phyloP scores from a whole-genome alignment of 2,888 invertebrate species.

The Cephalotes varians region DNA sequence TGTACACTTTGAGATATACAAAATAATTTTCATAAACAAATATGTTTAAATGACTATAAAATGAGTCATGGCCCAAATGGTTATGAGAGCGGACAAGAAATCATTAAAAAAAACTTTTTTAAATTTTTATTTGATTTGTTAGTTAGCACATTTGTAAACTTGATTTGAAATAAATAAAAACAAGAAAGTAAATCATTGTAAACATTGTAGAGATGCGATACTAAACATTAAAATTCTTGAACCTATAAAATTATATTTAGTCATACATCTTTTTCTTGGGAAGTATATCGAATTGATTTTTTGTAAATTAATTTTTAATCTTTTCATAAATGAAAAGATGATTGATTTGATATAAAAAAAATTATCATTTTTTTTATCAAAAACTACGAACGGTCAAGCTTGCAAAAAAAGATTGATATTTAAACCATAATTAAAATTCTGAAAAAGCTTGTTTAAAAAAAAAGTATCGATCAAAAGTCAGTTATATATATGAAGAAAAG shows the following conservation, averaged over 20 bases:
- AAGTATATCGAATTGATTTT: not conserved
- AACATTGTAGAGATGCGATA: not conserved
- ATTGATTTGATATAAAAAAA: not conserved
- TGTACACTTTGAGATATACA: not conserved
- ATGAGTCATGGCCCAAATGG: not conserved
- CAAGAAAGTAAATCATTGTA: not conserved
- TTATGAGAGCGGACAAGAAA: not conserved
- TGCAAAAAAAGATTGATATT: not conserved
- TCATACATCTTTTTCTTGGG: not conserved
- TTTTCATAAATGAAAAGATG: not conserved
- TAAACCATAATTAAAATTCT: not conserved
- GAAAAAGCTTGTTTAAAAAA: not conserved
- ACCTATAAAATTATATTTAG: not conserved
- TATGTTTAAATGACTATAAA: not conserved
- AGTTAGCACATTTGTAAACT: not conserved
- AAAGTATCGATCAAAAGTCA: not conserved
- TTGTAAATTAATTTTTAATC: not conserved
- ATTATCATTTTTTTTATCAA: not conserved
- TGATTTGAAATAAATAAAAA: not conserved
- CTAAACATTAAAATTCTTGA: not conserved
- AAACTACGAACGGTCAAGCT: not conserved
- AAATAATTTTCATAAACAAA: not conserved
- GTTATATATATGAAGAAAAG: not conserved
- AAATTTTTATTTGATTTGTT: not conserved
- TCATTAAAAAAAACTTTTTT: not conserved